phyloP scores from a whole-genome alignment of 2,888 invertebrate species.

The Scaptomyza polygonia region DNA sequence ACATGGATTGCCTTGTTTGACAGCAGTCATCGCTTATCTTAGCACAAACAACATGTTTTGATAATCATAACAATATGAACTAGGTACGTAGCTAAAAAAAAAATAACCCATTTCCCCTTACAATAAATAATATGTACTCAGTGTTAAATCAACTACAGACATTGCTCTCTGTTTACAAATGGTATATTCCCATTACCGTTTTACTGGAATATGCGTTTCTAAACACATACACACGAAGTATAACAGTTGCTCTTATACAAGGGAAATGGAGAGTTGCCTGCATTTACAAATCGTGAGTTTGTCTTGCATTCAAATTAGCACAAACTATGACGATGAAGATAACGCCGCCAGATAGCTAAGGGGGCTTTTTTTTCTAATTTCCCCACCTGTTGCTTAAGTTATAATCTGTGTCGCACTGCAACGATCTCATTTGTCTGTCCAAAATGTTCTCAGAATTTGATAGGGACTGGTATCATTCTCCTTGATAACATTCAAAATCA shows the following conservation, averaged over 20 bases:
- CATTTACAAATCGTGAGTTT: slow-evolving; percentile 11
- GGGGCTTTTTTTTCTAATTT: background rate
- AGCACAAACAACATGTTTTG: slow-evolving; percentile 24
- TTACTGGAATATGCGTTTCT: slow-evolving; percentile 11
- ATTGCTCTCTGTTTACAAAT: slow-evolving; percentile 1
- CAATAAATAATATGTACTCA: background rate
- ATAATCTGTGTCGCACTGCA: background rate
- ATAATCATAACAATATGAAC: slow-evolving; percentile 27
- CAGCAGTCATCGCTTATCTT: slow-evolving; percentile 38
- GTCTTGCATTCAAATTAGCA: slow-evolving; percentile 27
- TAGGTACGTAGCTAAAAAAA: background rate
- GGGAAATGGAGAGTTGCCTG: background rate
- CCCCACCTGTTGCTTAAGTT: slow-evolving; percentile 1
- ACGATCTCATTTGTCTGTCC: background rate
- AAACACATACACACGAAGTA: background rate
- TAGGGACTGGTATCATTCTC: slow-evolving; percentile 38
- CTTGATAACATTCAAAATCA: slow-evolving; percentile 51
- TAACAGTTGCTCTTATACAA: background rate
- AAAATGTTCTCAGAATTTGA: slow-evolving; percentile 8
- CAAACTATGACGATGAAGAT: slow-evolving; percentile 1
- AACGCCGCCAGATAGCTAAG: slow-evolving; percentile 6
- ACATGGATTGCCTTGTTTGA: slow-evolving; percentile 68
- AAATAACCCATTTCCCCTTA: slow-evolving; percentile 31
- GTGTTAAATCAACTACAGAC: background rate
- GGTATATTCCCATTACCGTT: slow-evolving; percentile 18